Base-by-base conservation (phyloP, 2,797 vertebrate species). In the Fratercula arctica region DNA sequence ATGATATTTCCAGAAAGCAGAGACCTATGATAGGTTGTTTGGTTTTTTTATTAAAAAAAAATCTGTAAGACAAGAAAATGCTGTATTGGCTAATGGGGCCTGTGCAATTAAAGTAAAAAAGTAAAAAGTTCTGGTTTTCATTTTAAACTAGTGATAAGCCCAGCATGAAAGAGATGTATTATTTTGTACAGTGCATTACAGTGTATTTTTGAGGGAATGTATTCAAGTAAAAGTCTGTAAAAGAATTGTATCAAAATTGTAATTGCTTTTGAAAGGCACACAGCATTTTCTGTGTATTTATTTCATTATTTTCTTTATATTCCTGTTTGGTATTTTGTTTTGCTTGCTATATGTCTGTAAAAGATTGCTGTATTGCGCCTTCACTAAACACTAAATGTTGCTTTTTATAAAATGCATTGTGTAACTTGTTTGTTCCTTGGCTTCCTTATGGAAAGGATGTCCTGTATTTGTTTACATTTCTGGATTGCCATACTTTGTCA, bases 361-460 rank as follows among this genome's bases (percentile, higher is more conserved):
- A 56, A 48, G n/a, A 23, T 76, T 43, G 13, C 24, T 72, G 11
- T 79, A 7, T 56, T 69, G 23, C 1, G 1, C n/a, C 39, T 85
- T 78, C 37, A n/a, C 29, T 81, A n/a, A 88, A 67, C 13, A 9
- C 20, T 82, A 64, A 68, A 85, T 16, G 45, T 60, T 94, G 64
- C 21, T 59, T 77, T 89, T 61, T 69, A 46, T 81, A 85, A 89
- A 90, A 72, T n/a, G 64, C 1, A 7, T 89, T 92, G 78, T 96
- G 67, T 90, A 91, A 89, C 33, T 69, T 94, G 85, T 95, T 97
- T 95, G 78, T 95, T 72, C 35, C 53, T 85, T 48, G 56, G 60
- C 75, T 97, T 97, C 87, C 57, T 93, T 88, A 25, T n/a, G 56
- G 76, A 77, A 85, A 95, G 92, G 87, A 93, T 90, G 73, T 94